These are phyloP conservation scores for Drosophila phalerata DNA, from an alignment of 2,888 invertebrate genomes.

Conservation along the genomic window DNA sequence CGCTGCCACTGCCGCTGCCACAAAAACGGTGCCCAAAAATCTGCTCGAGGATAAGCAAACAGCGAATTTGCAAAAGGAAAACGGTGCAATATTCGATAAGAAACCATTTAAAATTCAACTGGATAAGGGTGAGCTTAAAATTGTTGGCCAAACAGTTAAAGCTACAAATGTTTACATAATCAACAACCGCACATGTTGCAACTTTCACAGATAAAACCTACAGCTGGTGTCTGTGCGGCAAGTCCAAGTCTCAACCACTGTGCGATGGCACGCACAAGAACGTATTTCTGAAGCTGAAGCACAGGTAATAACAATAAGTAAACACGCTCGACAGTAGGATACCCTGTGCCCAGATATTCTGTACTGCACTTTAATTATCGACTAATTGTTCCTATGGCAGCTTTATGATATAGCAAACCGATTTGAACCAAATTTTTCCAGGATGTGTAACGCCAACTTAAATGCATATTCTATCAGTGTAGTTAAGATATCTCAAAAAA, in stretches of 20 bases:
- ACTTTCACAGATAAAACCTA: constrained; percentile 89
- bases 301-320: too few relatives aligned
- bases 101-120: constrained; percentile 93
- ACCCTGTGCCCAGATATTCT: too few relatives aligned
- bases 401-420: too few relatives aligned
- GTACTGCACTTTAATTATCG: too few relatives aligned
- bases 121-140: constrained; percentile 87
- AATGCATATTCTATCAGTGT: too few relatives aligned
- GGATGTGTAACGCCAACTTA: too few relatives aligned
- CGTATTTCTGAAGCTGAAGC: constrained; percentile 90
- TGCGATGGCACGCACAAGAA: constrained; percentile 97
- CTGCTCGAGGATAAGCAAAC: constrained; percentile 87
- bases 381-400: too few relatives aligned
- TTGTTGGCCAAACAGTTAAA: not conserved
- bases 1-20: constrained; percentile 19
- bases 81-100: constrained; percentile 94
- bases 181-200: constrained; percentile 40
- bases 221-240: constrained; percentile 97
- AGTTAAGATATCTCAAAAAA: too few relatives aligned
- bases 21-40: constrained; percentile 89
- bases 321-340: too few relatives aligned
- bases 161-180: constrained; percentile 57
- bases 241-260: constrained; percentile 95
- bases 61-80: constrained; percentile 88
- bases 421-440: too few relatives aligned